Conservation (phyloP, 2,797 vertebrate genomes). For the Phataginus tricuspis region DNA sequence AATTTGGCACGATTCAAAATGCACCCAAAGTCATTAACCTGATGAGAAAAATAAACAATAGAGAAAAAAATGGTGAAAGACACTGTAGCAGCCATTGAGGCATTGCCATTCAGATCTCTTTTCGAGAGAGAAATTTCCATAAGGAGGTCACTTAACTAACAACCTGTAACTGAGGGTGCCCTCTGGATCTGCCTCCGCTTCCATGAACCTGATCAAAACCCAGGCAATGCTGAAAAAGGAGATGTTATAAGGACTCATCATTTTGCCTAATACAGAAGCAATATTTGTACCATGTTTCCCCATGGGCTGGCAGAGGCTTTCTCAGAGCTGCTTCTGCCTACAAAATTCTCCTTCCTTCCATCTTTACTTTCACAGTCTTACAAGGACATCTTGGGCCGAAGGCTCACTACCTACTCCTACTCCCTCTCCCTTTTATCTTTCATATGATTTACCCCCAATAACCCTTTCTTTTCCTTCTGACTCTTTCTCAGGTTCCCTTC, state of each 20-base stretch:
- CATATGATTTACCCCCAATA: not conserved
- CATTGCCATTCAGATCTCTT: not conserved
- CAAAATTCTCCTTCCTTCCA: not conserved
- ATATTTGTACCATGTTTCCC: not conserved
- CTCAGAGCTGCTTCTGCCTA: not conserved
- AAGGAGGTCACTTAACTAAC: not conserved
- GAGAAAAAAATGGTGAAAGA: not conserved
- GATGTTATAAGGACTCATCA: not conserved
- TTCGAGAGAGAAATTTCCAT: not conserved
- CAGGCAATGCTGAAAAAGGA: not conserved
- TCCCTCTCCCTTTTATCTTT: not conserved
- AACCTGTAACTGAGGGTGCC: not conserved
- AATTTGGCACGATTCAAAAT: not conserved
- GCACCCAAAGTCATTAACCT: not conserved
- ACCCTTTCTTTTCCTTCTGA: not conserved
- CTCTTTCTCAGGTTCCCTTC: not conserved
- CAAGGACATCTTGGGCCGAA: not conserved
- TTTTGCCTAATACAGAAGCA: not conserved
- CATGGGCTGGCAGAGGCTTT: not conserved
- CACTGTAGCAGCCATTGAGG: not conserved
- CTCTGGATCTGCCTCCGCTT: not conserved
- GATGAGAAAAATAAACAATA: not conserved
- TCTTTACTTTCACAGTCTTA: not conserved
- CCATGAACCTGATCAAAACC: not conserved
- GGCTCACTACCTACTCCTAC: not conserved